Base-by-base conservation (phyloP, 2,888 invertebrate species). In the Chloroclysta siterata region DNA sequence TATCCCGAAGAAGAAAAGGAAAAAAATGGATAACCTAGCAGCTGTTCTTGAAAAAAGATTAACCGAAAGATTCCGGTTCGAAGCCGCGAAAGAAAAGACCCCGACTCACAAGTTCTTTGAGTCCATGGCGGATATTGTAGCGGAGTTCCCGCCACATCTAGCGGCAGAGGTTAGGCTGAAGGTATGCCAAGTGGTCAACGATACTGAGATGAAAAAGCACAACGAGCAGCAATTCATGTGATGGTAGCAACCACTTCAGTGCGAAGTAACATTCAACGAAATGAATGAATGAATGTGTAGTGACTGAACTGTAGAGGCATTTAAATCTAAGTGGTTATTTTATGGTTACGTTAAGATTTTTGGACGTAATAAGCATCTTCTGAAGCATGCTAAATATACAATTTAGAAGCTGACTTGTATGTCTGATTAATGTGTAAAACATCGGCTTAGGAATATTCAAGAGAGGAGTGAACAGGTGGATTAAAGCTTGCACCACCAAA, bases 101-200 rank as follows among this genome's bases (percentile, higher is more conserved):
- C 47, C 63, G 0, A 48, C 53, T n/a, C 65, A 71, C 44, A 67
- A 65, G 58, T 67, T 69, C 39, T 71, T 71, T 44, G 69, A 69
- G 13, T 62, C 65, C 4, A 65, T 71, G 71, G 71, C 71, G 29
- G 71, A 69, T 58, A 62, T 67, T 8, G 71, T 69, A 48, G 59
- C 53, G 6, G 54, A 53, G 42, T 65, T 71, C 10, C 69, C 71
- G n/a, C 58, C 69, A 44, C 65, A 62, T 54, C 53, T 58, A 29
- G 65, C 58, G 4, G 67, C 67, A 5, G 69, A 65, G 48, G 58
- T 62, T 2, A 47, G 71, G 5, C 53, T 67, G 14, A 51, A 14
- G 47, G 67, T 69, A 5, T 69, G 67, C 44, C 63, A 59, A 48
- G 44, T 67, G 22, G 62, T 71, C 14, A 69, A 63, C 6, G 72